Percentiles rank a stretch among this genome's conserved stretches.
Evolutionary conservation across 2,888 invertebrate genomes (phyloP).

Genomic region (Metopia argyrocephala): DNA sequence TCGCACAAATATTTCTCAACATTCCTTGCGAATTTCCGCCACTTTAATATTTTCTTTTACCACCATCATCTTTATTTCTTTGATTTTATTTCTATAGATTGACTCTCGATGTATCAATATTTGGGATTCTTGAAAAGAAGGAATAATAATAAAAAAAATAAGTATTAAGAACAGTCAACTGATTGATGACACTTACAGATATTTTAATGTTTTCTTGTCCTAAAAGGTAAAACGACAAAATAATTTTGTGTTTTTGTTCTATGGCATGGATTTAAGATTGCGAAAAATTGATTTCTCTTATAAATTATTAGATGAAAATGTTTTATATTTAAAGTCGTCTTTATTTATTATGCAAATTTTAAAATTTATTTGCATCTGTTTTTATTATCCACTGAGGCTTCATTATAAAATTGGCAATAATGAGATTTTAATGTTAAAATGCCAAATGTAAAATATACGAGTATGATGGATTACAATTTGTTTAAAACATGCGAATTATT

Average conservation of each 20-base stretch:
- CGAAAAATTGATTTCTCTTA: constrained; percentile 20
- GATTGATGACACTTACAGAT: constrained; percentile 53
- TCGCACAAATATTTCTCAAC: constrained; percentile 49
- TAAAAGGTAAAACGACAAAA: neutral
- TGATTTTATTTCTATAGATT: neutral
- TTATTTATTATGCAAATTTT: constrained; percentile 48
- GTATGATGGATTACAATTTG: constrained; percentile 39
- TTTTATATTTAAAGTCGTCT: neutral
- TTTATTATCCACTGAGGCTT: neutral
- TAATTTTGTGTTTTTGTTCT: neutral
- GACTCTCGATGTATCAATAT: constrained; percentile 5
- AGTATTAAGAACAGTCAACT: constrained; percentile 18
- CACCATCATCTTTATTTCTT: neutral
- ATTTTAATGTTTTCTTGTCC: constrained; percentile 28
- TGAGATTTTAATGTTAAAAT: constrained; percentile 33
- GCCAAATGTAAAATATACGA: neutral
- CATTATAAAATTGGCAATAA: constrained; percentile 11
- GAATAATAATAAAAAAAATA: neutral
- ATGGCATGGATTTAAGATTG: constrained; percentile 5
- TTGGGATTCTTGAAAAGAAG: constrained; percentile 5
- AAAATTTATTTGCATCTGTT: constrained; percentile 23
- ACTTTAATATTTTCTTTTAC: constrained; percentile 23
- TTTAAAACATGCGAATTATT: neutral
- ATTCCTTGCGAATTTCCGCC: constrained; percentile 56
- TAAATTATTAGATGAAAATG: constrained; percentile 37